Evolutionary conservation across 2,113 vertebrate genomes (phyloP), one percentile per base, ranked within the genome.

Genomic region (Trogon surrucura): DNA sequence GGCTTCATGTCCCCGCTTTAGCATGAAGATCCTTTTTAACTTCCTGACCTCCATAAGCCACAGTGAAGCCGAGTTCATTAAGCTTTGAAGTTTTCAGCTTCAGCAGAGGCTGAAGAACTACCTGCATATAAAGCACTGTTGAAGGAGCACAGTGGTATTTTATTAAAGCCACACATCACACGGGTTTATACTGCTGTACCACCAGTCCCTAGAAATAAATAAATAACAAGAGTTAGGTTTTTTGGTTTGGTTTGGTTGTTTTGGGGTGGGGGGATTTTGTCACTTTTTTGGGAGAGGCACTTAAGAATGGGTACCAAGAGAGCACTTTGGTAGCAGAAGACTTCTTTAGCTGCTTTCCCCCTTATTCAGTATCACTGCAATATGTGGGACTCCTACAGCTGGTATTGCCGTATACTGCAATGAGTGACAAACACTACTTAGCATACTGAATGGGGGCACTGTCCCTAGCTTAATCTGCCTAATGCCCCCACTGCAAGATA

Each of bases 391-490:
- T 95, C 83, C 53, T 34, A 66, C 45, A 85, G 70, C 96, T 94
- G 92, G 97, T 97, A 85, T 34, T 95, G 91, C 88, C 65, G 48
- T 85, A 78, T 84, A 96, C 92, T 71, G 57, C 96, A 97, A 92
- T 74, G 96, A 97, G 93, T 97, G 97, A 96, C 95, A 98, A 96
- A 94, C 72, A 66, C 90, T 97, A 83, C 91, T 98, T 98, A 98
- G 98, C 97, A 97, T 97, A 89, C 92, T 53, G 94, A 94, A 91
- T 61, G 48, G 94, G 91, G 44, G 36, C 97, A 97, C 93, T 95
- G 93, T 97, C 95, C 95, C 96, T 62, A 77, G 96, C 93, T 97
- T 98, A 98, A 98, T 98, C 94, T 98, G 95, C 97, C 97, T 98
- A 98, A 98, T 98, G 97, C 96, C 97, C 97, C 97, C 96, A 90